Conservation (phyloP, 2,797 vertebrate species). For the Botia almorhae region DNA sequence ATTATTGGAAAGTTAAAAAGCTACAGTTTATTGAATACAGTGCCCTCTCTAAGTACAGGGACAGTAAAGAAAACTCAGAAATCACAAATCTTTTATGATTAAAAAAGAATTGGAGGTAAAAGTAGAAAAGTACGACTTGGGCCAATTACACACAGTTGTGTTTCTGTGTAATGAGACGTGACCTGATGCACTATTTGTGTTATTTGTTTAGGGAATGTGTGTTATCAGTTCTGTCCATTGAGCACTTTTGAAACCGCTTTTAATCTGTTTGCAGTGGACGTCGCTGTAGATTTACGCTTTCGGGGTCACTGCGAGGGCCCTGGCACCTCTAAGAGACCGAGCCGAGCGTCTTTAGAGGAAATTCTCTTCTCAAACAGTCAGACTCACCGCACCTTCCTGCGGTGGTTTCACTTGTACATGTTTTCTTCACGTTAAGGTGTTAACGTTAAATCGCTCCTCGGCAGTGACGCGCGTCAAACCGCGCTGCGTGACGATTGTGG, state of each 20-base stretch:
- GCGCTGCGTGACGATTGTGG: neutral
- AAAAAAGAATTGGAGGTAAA: no score
- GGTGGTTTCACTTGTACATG: constrained; percentile 56
- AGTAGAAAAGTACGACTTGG: no score
- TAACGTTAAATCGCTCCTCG: constrained; percentile 19
- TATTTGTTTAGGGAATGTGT: no score
- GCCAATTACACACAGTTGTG: no score
- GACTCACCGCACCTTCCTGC: constrained; percentile 37
- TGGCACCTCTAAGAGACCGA: neutral
- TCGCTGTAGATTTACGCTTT: neutral
- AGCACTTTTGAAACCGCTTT: neutral
- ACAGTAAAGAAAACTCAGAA: no score
- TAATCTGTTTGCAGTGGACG: neutral
- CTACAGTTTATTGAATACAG: neutral
- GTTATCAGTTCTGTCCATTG: neutral
- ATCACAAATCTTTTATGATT: no score
- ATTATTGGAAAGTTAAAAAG: constrained; percentile 22
- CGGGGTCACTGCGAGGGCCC: neutral
- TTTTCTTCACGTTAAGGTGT: constrained; percentile 31
- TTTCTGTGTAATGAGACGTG: no score
- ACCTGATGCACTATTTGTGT: no score
- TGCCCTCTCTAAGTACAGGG: no score
- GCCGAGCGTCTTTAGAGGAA: constrained; percentile 52
- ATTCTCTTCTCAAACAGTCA: constrained; percentile 54
- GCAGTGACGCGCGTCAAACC: constrained; percentile 51